Evolutionary conservation across 2,113 vertebrate genomes (phyloP).

Genomic region (Colistium nudipinnis): DNA sequence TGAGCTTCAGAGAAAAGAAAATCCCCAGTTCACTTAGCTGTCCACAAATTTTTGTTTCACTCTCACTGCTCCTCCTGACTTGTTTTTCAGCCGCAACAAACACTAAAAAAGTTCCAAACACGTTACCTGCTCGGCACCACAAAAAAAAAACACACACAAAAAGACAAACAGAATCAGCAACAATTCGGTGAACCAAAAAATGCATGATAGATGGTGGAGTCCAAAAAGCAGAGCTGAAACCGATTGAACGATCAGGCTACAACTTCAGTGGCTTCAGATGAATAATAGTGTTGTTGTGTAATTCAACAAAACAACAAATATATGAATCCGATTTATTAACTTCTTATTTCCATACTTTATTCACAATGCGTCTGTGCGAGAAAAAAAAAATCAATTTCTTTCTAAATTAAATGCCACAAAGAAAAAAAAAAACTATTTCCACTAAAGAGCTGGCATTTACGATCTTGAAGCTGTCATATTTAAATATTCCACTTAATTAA

Average conservation of each 20-base stretch:
- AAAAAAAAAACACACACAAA: neutral
- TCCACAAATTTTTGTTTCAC: neutral
- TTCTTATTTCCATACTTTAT: no score
- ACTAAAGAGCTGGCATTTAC: no score
- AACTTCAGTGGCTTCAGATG: no score
- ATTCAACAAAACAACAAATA: neutral
- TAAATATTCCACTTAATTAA: neutral
- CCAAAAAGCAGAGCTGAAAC: neutral
- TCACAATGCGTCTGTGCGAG: no score
- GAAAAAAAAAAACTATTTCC: no score
- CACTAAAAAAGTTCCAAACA: neutral
- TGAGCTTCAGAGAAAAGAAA: no score
- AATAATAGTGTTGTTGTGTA: neutral
- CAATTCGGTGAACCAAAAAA: neutral
- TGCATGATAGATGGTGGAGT: neutral
- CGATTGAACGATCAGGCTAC: neutral
- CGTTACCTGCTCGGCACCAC: neutral
- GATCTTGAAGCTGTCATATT: no score
- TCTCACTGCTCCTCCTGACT: neutral
- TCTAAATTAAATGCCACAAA: no score
- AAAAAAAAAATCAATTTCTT: no score
- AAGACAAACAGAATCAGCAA: neutral
- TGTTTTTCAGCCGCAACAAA: neutral
- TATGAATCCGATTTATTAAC: no score
- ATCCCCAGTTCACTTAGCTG: neutral